These are phyloP conservation scores for Dasypogon diadema DNA, from an alignment of 2,888 invertebrate species.

Conservation along the genomic window DNA sequence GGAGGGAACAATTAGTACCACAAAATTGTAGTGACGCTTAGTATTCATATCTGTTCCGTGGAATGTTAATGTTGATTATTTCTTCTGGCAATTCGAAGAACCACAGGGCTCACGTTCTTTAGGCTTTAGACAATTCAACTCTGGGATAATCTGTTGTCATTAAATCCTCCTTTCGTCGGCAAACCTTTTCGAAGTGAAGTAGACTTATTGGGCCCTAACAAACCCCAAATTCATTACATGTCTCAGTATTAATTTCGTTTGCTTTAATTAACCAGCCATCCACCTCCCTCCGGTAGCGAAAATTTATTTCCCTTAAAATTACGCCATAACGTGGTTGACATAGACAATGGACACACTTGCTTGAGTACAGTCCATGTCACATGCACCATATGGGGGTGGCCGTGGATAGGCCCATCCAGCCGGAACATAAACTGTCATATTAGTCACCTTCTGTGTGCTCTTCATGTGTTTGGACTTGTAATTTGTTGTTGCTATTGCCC, in stretches of 20 bases:
- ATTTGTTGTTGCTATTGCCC: not conserved
- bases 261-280: slow-evolving; percentile 46
- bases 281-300: slow-evolving; percentile 7
- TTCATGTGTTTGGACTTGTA: not conserved
- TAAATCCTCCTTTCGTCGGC: slow-evolving; percentile 18
- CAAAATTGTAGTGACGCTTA: slow-evolving; percentile 11
- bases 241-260: slow-evolving; percentile 46
- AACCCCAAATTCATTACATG: slow-evolving; percentile 44
- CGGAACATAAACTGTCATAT: slow-evolving; percentile 35
- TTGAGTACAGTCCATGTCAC: slow-evolving; percentile 3
- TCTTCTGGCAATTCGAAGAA: not conserved
- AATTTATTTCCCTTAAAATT: slow-evolving; percentile 47
- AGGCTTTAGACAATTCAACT: not conserved
- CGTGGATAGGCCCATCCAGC: not conserved
- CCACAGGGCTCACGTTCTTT: slow-evolving; percentile 12
- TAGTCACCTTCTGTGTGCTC: slow-evolving; percentile 28
- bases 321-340: slow-evolving; percentile 35
- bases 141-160: slow-evolving; percentile 34
- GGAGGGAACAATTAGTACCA: slow-evolving; percentile 16
- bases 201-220: not conserved
- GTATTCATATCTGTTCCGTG: not conserved
- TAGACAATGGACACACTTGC: slow-evolving; percentile 31
- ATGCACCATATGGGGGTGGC: not conserved
- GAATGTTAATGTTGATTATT: slow-evolving; percentile 39
- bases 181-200: not conserved